Evolutionary conservation across 2,797 vertebrate species (phyloP).

Genomic region (Erpetoichthys calabaricus): DNA sequence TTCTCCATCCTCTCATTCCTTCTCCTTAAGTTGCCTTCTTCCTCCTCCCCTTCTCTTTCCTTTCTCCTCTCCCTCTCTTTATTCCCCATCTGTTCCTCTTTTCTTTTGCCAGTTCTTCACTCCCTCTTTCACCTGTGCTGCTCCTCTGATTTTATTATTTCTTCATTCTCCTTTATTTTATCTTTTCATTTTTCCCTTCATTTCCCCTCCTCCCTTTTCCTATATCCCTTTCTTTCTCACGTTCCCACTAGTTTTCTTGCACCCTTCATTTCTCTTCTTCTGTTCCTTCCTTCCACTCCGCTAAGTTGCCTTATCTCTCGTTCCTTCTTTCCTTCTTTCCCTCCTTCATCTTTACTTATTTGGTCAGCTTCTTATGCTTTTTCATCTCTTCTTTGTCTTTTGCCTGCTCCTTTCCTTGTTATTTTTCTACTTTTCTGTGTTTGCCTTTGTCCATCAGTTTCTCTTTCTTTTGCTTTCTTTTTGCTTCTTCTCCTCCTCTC

Average conservation of each 20-base stretch:
- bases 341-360: too few species aligned
- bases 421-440: too few species aligned
- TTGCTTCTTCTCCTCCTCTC: background rate
- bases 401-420: too few species aligned
- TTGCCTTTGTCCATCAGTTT: too few species aligned
- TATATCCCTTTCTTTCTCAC: conserved; percentile 13
- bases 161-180: conserved; percentile 32
- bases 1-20: too few species aligned
- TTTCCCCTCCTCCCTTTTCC: too few species aligned
- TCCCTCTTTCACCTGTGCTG: conserved; percentile 19
- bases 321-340: too few species aligned
- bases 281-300: too few species aligned
- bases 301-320: too few species aligned
- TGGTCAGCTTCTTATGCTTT: too few species aligned
- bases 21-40: background rate
- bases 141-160: conserved; percentile 21
- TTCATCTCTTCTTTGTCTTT: too few species aligned
- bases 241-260: conserved; percentile 25
- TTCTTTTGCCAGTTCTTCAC: conserved; percentile 13
- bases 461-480: too few species aligned
- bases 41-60: conserved; percentile 17
- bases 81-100: background rate
- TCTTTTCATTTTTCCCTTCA: conserved; percentile 33
- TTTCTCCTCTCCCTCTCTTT: conserved; percentile 8
- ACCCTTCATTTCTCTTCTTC: conserved; percentile 46